Evolutionary conservation across 2,888 invertebrate genomes (phyloP), one percentile per base, ranked within the genome.

Genomic region (Trissolcus brochymenae): DNA sequence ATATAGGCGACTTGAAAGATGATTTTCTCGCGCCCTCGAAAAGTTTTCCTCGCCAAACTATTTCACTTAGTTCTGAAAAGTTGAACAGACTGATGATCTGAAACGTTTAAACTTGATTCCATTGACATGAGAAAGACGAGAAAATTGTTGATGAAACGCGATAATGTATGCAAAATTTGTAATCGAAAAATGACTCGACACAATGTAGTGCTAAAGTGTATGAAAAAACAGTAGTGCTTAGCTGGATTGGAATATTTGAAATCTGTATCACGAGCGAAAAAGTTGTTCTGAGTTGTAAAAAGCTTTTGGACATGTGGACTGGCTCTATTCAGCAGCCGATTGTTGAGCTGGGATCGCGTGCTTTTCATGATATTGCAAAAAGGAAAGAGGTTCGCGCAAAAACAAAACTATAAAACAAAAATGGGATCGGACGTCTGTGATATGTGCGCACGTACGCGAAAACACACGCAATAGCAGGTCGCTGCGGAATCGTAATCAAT

Each of bases 401-500:
- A 70, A 61, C 55, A 56, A 70, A 25, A 21, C 46, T 40, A 40
- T 57, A 29, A 68, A 62, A 62, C 62, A 61, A 61, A 61, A 70
- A 53, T 59, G 29, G 25, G 21, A 21, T 6, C 54, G 49, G 35
- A 6, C 46, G 7, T 35, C 14, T 35, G 25, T 16, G 9, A n/a
- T n/a, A 43, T 14, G 25, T n/a, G 19, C 4, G 17, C 29, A 16
- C 50, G 29, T 40, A 17, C 29, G 21, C 59, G 43, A 59, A 46
- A 6, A 6, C 41, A 35, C 29, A 49, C 51, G 54, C 66, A 65
- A 9, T 29, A 4, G 21, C 21, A 68, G 51, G 59, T 65, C 68
- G 46, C 35, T 54, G 41, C 61, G 40, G 56, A 66, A 62, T 49
- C 46, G 66, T 78, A 74, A 78, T 78, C 73, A 66, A 78, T 73